Conservation (phyloP, 2,113 vertebrate species). For the Murina feae region DNA sequence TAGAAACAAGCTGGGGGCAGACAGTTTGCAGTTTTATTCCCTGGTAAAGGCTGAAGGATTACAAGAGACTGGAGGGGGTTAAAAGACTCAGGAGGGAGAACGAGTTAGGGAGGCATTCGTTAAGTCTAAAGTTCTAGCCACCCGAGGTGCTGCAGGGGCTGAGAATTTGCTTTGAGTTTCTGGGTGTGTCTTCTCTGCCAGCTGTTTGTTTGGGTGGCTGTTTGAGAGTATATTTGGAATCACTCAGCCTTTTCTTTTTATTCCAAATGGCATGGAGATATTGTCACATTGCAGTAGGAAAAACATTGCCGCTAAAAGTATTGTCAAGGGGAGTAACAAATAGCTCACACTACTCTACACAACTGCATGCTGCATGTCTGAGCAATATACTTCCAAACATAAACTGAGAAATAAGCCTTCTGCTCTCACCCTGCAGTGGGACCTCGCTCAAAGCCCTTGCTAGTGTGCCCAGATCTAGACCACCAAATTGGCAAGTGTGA, state of each 20-base stretch:
- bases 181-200: neutral
- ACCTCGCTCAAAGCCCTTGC: neutral
- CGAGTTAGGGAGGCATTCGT: neutral
- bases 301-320: slow-evolving; percentile 51
- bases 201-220: slow-evolving; percentile 37
- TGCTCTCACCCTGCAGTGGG: neutral
- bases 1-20: neutral
- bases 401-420: slow-evolving; percentile 41
- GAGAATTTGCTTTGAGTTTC: neutral
- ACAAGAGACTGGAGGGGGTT: neutral
- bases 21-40: neutral
- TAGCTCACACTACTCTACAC: slow-evolving; percentile 19
- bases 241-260: slow-evolving; percentile 18
- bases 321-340: slow-evolving; percentile 48
- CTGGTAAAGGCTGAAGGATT: neutral
- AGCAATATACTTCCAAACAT: slow-evolving; percentile 37
- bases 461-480: neutral
- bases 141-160: neutral
- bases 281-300: slow-evolving; percentile 37
- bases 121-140: neutral
- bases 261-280: slow-evolving; percentile 34
- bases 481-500: neutral
- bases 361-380: slow-evolving; percentile 28
- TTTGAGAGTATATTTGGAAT: slow-evolving; percentile 21
- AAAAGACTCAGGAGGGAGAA: neutral